A percentile compares a stretch with the other conserved stretches of the same genome.
These are phyloP conservation scores for Chamaea fasciata DNA, from an alignment of 2,113 vertebrate genomes.

Conservation along the genomic window DNA sequence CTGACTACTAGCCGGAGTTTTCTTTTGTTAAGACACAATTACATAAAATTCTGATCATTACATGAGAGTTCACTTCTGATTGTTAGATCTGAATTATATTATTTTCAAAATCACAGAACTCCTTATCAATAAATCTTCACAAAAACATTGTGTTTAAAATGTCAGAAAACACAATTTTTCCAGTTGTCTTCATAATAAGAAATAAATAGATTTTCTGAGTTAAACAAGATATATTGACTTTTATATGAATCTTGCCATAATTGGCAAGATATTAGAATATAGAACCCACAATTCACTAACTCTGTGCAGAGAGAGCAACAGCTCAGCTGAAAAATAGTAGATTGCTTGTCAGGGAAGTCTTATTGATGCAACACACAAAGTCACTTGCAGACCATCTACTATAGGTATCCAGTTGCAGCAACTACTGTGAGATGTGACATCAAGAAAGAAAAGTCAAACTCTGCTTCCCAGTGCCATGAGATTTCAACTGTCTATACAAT, in stretches of 20 bases:
- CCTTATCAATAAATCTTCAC: not conserved
- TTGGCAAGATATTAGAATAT: not conserved
- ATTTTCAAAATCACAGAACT: conserved; percentile 11
- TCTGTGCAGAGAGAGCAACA: not conserved
- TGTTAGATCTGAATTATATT: not conserved
- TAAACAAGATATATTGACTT: conserved; percentile 31
- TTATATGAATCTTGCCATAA: not conserved
- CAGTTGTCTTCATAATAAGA: conserved; percentile 32
- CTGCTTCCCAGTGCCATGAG: not conserved
- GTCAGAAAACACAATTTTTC: conserved; percentile 13
- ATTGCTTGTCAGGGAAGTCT: not conserved
- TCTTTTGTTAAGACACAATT: conserved; percentile 44
- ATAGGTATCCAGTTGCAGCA: not conserved
- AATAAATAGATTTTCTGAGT: conserved; percentile 38
- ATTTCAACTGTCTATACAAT: not conserved
- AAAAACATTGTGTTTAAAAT: not conserved
- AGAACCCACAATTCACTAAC: not conserved
- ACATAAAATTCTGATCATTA: conserved; percentile 27
- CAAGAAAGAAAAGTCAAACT: not conserved
- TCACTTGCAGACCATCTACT: not conserved
- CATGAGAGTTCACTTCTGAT: not conserved
- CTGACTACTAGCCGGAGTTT: conserved; percentile 42
- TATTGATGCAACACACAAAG: not conserved
- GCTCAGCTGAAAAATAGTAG: not conserved
- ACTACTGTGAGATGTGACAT: not conserved